Evolutionary conservation across 2,113 vertebrate species (phyloP).

Genomic region (Tychaedon coryphoeus): DNA sequence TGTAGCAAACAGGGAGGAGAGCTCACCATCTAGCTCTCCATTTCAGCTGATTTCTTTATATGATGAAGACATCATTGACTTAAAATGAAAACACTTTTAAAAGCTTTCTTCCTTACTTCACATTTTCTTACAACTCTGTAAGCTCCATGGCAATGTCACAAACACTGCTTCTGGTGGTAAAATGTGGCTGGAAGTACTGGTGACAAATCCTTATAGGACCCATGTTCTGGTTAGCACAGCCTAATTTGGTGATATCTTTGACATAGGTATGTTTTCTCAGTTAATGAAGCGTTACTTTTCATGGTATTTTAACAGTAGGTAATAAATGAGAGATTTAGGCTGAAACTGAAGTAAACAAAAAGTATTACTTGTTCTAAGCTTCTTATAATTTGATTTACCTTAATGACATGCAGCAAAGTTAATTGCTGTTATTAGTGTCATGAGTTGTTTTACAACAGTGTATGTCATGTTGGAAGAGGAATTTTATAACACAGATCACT

Average conservation of each 20-base stretch:
- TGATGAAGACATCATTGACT: conserved; percentile 90
- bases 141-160: conserved; percentile 48
- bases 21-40: conserved; percentile 72
- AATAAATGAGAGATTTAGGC: conserved; percentile 47
- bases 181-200: conserved; percentile 16
- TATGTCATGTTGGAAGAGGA: not conserved
- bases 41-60: conserved; percentile 82
- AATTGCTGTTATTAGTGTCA: not conserved
- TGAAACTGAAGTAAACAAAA: conserved; percentile 63
- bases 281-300: conserved; percentile 40
- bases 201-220: conserved; percentile 25
- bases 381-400: conserved; percentile 37
- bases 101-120: conserved; percentile 11
- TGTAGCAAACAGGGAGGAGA: conserved; percentile 71
- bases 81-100: conserved; percentile 87
- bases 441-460: conserved; percentile 27
- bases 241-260: conserved; percentile 55
- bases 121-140: conserved; percentile 57
- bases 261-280: conserved; percentile 38
- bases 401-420: conserved; percentile 19
- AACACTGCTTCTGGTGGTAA: conserved; percentile 43
- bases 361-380: conserved; percentile 36
- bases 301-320: conserved; percentile 61
- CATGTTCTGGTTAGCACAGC: conserved; percentile 17
- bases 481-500: conserved; percentile 11